These are phyloP conservation scores for Creontiades dilutus DNA, from an alignment of 2,888 invertebrate genomes.

Conservation along the genomic window DNA sequence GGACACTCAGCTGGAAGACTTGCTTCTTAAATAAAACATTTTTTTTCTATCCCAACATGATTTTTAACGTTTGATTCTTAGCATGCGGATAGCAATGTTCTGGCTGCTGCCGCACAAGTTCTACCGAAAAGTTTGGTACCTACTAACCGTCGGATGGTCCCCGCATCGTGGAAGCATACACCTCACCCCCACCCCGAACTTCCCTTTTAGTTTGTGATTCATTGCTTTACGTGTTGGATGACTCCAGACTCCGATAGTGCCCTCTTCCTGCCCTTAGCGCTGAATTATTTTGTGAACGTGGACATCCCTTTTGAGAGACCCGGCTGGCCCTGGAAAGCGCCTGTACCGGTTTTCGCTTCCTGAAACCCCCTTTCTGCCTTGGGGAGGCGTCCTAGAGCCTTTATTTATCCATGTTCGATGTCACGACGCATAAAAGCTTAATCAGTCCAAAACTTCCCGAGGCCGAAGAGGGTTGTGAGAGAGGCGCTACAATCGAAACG, in stretches of 20 bases:
- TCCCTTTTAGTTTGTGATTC: slow-evolving; percentile 57
- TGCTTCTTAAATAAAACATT: no score
- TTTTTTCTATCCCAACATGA: no score
- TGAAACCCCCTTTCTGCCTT: background rate
- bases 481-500: background rate
- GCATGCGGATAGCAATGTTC: no score
- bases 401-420: slow-evolving; percentile 29
- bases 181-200: background rate
- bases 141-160: background rate
- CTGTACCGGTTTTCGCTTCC: background rate
- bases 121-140: background rate
- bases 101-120: no score
- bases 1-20: no score
- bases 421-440: slow-evolving; percentile 10
- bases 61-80: no score
- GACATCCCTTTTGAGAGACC: background rate
- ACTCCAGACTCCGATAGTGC: slow-evolving; percentile 48
- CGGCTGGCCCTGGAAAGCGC: background rate
- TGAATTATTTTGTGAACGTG: slow-evolving; percentile 63
- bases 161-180: background rate
- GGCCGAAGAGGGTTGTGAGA: background rate
- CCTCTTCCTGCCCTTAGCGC: background rate
- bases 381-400: background rate
- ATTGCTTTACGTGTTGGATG: slow-evolving; percentile 56
- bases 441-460: slow-evolving; percentile 31